phyloP scores from a whole-genome alignment of 2,113 vertebrate genomes.

The Brienomyrus longianalis region DNA sequence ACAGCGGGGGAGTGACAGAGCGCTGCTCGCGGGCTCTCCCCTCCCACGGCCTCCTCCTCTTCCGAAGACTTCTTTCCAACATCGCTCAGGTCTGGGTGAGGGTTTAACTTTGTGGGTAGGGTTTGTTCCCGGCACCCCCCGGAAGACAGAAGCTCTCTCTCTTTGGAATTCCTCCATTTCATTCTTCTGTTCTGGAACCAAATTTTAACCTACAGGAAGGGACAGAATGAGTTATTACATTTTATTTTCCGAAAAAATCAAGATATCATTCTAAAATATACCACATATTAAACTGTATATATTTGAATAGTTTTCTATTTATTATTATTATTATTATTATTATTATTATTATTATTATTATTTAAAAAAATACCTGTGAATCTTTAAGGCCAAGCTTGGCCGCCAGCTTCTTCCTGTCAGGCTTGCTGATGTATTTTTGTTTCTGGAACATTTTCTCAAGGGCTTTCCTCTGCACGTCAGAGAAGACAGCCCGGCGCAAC shows the following conservation, averaged over 20 bases:
- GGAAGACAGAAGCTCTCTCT: constrained; percentile 88
- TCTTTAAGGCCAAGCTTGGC: constrained; percentile 89
- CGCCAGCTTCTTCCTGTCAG: constrained; percentile 87
- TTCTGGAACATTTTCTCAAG: constrained; percentile 98
- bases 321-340: neutral
- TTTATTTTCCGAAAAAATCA: neutral
- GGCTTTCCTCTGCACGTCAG: constrained; percentile 89
- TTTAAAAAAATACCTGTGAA: constrained; percentile 72
- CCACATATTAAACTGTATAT: neutral
- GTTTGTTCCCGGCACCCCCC: constrained; percentile 94
- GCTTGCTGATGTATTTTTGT: constrained; percentile 99
- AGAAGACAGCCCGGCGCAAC: constrained; percentile 91
- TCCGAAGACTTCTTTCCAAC: constrained; percentile 72
- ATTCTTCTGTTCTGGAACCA: constrained; percentile 98
- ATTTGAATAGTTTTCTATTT: neutral
- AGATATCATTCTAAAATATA: neutral
- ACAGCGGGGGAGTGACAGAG: constrained; percentile 49
- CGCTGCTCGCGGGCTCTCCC: constrained; percentile 46
- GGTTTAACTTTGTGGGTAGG: constrained; percentile 91
- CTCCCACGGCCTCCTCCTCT: constrained; percentile 45
- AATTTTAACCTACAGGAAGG: constrained; percentile 79
- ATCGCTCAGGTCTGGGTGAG: constrained; percentile 92
- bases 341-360: neutral
- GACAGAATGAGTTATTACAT: neutral
- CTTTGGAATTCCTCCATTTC: constrained; percentile 98